Base-by-base conservation (phyloP, 2,797 vertebrate genomes). In the Peromyscus attwateri region DNA sequence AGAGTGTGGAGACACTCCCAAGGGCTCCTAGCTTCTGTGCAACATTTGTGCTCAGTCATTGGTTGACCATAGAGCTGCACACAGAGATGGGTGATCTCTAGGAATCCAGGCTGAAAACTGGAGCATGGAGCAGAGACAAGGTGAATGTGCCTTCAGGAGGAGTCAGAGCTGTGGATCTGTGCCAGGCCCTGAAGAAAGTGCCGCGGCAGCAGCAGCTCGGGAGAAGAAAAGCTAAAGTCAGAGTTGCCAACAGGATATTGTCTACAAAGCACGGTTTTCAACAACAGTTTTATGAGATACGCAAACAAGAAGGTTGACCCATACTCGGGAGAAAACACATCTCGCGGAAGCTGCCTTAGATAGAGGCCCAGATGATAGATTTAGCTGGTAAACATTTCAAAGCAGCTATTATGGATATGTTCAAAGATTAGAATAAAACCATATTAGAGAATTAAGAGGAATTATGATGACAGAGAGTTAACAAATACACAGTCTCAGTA, bases 361-460 rank as follows among this genome's bases (percentile, higher is more conserved):
- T 76, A 40, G 85, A 91, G 62, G 5, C 43, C 34, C 77, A 76
- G 11, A 87, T 21, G 8, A 89, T 94, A 87, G 77, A 95, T 92
- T 94, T 89, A 92, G 43, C 73, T 89, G 82, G 79, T 76, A 73
- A 96, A 76, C 12, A n/a, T 96, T 97, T 97, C 79, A 89, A 34
- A 94, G 55, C 60, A 88, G 64, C 82, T 83, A 27, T 96, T 94
- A 89, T 40, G 62, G 94, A 71, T 88, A 93, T 92, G 55, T 82
- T 94, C 84, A 90, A 84, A 95, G 62, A 96, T 95, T 88, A 96
- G 89, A 95, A 29, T 94, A 92, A 94, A 94, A 92, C 52, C 95
- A 6, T 85, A 64, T 93, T 93, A 92, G 70, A 92, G 85, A 95
- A 93, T 97, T 94, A 95, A 95, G 84, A 93, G 85, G 90, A 96